Conservation (phyloP, 1,140 invertebrate genomes). For the Dreissena rostriformis region DNA sequence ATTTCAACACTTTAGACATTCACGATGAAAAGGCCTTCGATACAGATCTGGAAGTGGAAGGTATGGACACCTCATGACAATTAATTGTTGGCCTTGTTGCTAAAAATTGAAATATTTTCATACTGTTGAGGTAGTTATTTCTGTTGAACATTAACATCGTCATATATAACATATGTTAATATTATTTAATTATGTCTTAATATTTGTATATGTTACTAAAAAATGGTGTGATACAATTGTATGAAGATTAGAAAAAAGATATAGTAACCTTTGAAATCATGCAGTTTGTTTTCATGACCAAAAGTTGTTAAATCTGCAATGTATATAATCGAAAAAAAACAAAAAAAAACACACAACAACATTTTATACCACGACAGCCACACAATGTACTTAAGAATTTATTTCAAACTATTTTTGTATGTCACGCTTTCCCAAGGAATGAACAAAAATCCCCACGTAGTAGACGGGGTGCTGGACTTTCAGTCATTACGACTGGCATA, state of each 20-base stretch:
- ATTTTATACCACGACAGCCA: neutral
- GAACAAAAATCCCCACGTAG: constrained; percentile 30
- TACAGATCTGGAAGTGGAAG: constrained; percentile 77
- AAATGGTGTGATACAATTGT: too few relatives aligned
- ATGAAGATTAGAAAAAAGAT: too few relatives aligned
- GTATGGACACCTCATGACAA: constrained; percentile 49
- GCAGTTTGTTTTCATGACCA: too few relatives aligned
- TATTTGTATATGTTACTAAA: too few relatives aligned
- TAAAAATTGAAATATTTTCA: too few relatives aligned
- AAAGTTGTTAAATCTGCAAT: neutral
- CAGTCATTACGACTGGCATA: constrained; percentile 55
- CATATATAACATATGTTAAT: too few relatives aligned
- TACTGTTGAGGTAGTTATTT: too few relatives aligned
- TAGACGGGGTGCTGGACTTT: constrained; percentile 53
- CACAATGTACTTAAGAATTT: neutral
- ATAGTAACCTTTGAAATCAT: too few relatives aligned
- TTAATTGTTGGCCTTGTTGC: too few relatives aligned
- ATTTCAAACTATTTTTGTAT: neutral
- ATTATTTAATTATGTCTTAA: too few relatives aligned
- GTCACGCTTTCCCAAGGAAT: too few relatives aligned
- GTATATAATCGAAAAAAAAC: neutral
- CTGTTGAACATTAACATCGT: too few relatives aligned
- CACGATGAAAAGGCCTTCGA: constrained; percentile 76
- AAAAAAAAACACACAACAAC: neutral
- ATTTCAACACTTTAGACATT: constrained; percentile 68